Base-by-base conservation (phyloP, 2,888 invertebrate genomes). In the Nezara viridula region DNA sequence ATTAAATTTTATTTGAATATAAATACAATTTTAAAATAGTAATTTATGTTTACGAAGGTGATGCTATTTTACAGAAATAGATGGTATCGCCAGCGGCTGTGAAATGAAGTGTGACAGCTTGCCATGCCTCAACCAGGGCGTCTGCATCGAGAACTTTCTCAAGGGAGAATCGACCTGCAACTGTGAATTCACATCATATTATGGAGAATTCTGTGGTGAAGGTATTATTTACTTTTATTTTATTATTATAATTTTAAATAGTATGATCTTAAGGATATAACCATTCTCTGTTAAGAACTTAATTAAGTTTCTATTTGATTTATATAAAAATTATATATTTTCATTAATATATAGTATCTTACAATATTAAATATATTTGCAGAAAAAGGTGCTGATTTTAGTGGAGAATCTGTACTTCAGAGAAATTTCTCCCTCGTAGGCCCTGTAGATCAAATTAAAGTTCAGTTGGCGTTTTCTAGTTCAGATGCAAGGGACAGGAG, bases 321-420 rank as follows among this genome's bases (percentile, higher is more conserved):
- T 0, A 10, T n/a, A 9, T n/a, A 7, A 5, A 9, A 55, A 16
- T 55, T 60, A 14, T 27, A 1, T 14, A 60, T 60, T 60, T 60
- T 77, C 47, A 32, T 60, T 7, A 40, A 60, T 49, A 21, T 16
- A 0, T 86, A 47, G 9, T 14, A 89, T 90, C 27, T 60, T 60
- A 60, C 6, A 7, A 40, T 40, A 81, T 77, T 12, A 81, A 1
- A 81, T 44, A 85, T 89, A 87, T 85, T 87, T 91, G 49, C 90
- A 93, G 97, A 98, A 92, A 97, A 97, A 92, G 98, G 97, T 0
- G 98, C 97, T 0, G 97, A 97, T 92, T 98, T 98, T 91, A 96
- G 96, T 91, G 98, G 98, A 0, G 97, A 97, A 92, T 97, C 97
- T 32, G 96, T 96, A 90, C 93, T 98, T 66, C 96, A 96, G 92